Conservation (phyloP, 1,140 invertebrate species). For the Drosophila orosa region DNA sequence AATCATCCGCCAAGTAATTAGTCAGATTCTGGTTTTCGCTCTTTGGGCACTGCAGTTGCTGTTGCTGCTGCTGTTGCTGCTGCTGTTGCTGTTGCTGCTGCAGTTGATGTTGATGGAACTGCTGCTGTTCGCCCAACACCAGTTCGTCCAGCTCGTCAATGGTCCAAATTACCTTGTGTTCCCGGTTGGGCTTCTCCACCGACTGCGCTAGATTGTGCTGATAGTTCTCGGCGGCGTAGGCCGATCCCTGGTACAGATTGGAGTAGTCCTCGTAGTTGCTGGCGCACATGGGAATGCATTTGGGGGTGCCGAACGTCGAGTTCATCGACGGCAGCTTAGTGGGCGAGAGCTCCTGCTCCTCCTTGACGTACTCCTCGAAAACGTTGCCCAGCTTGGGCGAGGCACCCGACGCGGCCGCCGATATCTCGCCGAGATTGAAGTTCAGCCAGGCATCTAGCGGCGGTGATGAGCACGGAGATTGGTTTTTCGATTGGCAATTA, state of each 20-base stretch:
- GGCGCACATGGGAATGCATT: slow-evolving; percentile 67
- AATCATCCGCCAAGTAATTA: slow-evolving; percentile 17
- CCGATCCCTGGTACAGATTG: slow-evolving; percentile 55
- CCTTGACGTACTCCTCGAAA: slow-evolving; percentile 57
- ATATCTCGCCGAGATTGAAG: slow-evolving; percentile 70
- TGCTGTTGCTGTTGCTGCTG: slow-evolving; percentile 3
- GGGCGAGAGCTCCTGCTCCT: slow-evolving; percentile 36
- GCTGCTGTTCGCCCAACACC: slow-evolving; percentile 47
- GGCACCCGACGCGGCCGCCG: slow-evolving; percentile 9
- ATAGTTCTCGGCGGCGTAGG: slow-evolving; percentile 63
- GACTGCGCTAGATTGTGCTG: slow-evolving; percentile 64
- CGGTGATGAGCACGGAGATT: slow-evolving; percentile 83
- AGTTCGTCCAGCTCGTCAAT: slow-evolving; percentile 78
- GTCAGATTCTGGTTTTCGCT: slow-evolving; percentile 2
- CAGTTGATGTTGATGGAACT: slow-evolving; percentile 8
- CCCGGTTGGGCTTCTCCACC: slow-evolving; percentile 75
- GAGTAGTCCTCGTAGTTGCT: slow-evolving; percentile 62
- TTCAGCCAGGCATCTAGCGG: slow-evolving; percentile 83
- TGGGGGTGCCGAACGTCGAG: slow-evolving; percentile 79
- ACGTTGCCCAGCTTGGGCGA: slow-evolving; percentile 71
- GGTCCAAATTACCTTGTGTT: slow-evolving; percentile 81
- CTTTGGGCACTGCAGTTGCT: background rate
- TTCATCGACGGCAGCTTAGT: slow-evolving; percentile 76
- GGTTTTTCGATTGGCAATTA: slow-evolving; percentile 84
- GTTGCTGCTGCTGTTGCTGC: background rate